Conservation (phyloP, 2,888 invertebrate species). For the Tholera decimalis region DNA sequence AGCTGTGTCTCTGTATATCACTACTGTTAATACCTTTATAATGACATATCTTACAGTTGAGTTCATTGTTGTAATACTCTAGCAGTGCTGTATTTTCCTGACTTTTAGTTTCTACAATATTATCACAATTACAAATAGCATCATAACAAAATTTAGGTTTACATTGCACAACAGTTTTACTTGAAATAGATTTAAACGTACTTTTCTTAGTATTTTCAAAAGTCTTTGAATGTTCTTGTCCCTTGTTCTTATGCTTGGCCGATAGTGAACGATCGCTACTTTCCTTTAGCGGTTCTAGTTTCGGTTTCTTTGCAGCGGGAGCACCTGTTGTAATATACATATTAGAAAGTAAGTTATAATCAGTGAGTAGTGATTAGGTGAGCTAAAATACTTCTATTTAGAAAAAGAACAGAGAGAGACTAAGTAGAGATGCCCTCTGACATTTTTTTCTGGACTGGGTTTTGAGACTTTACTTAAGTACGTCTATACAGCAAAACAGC, state of each 20-base stretch:
- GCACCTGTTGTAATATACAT: constrained; percentile 1
- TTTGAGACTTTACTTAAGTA: too few species aligned
- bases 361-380: too few species aligned
- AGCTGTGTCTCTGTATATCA: constrained; percentile 12
- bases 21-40: constrained; percentile 24
- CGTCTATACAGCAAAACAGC: too few species aligned
- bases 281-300: background rate
- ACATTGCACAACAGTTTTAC: background rate
- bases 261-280: background rate
- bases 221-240: background rate
- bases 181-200: background rate
- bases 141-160: background rate
- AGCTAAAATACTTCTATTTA: too few species aligned
- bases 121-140: background rate
- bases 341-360: too few species aligned
- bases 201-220: background rate
- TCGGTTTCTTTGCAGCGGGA: constrained; percentile 1
- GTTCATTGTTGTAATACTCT: constrained; percentile 12
- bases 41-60: constrained; percentile 31
- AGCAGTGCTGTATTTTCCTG: background rate
- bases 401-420: too few species aligned
- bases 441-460: too few species aligned
- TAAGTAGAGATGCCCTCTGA: too few species aligned
- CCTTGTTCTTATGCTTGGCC: background rate
- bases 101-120: background rate